Evolutionary conservation across 2,113 vertebrate species (phyloP).

Genomic region (Corythoichthys haematopterus): DNA sequence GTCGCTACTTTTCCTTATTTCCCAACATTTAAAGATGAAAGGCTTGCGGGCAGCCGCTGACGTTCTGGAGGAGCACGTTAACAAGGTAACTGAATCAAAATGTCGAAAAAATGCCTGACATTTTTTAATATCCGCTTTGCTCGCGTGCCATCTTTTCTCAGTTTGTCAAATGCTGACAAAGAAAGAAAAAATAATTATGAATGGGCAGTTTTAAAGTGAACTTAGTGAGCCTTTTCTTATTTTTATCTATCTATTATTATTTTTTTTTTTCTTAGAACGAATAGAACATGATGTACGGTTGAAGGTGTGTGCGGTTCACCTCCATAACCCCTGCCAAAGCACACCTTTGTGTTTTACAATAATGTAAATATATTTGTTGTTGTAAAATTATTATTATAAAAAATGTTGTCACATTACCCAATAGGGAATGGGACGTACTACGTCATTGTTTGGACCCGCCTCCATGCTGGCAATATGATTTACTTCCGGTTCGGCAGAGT

Average conservation of each 20-base stretch:
- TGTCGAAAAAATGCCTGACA: not conserved
- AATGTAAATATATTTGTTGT: no score
- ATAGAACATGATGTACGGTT: not conserved
- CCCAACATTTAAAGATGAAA: conserved; percentile 55
- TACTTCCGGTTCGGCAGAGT: no score
- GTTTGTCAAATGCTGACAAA: not conserved
- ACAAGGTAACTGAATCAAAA: conserved; percentile 40
- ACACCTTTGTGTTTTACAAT: no score
- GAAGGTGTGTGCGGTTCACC: not conserved
- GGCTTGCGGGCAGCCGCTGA: conserved; percentile 57
- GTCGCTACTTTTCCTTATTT: conserved; percentile 54
- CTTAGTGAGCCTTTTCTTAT: not conserved
- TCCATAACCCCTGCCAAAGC: no score
- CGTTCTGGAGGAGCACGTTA: conserved; percentile 53
- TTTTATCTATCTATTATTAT: no score
- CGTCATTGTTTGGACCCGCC: no score
- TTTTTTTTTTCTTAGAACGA: not conserved
- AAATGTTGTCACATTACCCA: no score
- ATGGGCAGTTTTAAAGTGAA: not conserved
- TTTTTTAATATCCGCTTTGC: not conserved
- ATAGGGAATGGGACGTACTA: no score
- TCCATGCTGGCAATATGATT: no score
- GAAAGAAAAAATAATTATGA: not conserved
- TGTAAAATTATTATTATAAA: no score
- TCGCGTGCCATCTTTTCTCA: not conserved